Conservation (phyloP, 2,113 vertebrate species). For the Entelurus aequoreus region DNA sequence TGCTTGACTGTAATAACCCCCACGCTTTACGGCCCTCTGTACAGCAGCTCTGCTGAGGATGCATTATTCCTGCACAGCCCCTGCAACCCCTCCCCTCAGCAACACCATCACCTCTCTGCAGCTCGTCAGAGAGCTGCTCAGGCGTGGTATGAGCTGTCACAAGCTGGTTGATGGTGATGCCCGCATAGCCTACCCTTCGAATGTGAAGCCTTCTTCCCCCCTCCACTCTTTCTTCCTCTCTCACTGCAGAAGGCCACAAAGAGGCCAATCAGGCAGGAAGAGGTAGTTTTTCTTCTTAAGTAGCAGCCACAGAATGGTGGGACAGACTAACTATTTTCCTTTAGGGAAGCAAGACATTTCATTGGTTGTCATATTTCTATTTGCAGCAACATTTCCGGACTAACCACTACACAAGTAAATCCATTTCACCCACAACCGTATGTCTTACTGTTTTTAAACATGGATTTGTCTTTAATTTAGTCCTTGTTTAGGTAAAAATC, state of each 20-base stretch:
- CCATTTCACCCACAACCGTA: background rate
- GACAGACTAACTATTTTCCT: slow-evolving; percentile 44
- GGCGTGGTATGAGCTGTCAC: slow-evolving; percentile 79
- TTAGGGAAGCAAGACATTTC: slow-evolving; percentile 24
- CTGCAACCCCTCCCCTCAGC: slow-evolving; percentile 24
- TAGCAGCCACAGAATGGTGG: slow-evolving; percentile 52
- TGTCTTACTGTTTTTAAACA: background rate
- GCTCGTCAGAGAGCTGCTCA: slow-evolving; percentile 66
- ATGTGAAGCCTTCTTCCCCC: slow-evolving; percentile 42
- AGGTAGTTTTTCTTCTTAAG: slow-evolving; percentile 49
- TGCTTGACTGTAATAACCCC: slow-evolving; percentile 69
- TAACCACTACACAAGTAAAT: background rate
- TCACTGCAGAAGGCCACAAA: slow-evolving; percentile 44
- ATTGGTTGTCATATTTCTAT: slow-evolving; percentile 13
- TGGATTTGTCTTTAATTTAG: background rate
- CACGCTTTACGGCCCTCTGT: slow-evolving; percentile 60
- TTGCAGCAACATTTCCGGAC: background rate
- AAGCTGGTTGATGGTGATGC: slow-evolving; percentile 69
- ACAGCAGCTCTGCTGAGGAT: slow-evolving; percentile 68
- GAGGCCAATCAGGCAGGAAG: slow-evolving; percentile 56
- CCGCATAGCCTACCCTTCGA: slow-evolving; percentile 53
- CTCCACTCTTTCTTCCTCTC: slow-evolving; percentile 3
- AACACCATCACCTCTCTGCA: slow-evolving; percentile 28
- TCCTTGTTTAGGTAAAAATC: too few relatives aligned
- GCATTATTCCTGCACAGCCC: slow-evolving; percentile 51